A percentile compares a stretch with the other conserved stretches of the same genome.
Evolutionary conservation across 2,113 vertebrate species (phyloP).

Genomic region (Platysteira castanea): DNA sequence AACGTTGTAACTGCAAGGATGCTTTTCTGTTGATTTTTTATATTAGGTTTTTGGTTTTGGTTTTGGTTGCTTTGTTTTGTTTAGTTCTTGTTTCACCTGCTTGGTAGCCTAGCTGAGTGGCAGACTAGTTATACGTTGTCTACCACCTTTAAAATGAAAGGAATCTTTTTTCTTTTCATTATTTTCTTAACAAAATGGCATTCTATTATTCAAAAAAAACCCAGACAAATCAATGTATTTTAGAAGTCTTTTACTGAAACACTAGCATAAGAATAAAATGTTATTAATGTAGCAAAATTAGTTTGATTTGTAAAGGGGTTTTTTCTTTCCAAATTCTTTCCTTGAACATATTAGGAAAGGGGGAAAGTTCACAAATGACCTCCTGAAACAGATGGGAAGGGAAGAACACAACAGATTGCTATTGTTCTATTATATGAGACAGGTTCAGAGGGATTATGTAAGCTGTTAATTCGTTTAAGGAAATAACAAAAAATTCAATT

Average conservation of each 20-base stretch:
- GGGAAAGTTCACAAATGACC: background rate
- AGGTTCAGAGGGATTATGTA: background rate
- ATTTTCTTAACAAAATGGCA: background rate
- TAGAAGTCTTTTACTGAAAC: background rate
- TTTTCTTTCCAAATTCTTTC: background rate
- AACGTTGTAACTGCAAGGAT: background rate
- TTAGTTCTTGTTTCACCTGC: background rate
- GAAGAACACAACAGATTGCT: background rate
- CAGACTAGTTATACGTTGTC: background rate
- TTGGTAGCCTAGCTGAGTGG: background rate
- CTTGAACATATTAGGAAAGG: background rate
- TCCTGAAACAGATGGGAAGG: background rate
- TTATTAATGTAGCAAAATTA: background rate
- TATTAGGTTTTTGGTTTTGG: too few relatives aligned
- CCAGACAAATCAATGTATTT: background rate
- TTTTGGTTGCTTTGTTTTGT: background rate
- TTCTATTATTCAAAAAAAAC: background rate
- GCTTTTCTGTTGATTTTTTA: background rate
- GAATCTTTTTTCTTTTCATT: background rate
- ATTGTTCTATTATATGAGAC: background rate
- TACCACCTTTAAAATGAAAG: background rate
- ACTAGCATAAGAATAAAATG: background rate
- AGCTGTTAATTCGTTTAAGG: background rate
- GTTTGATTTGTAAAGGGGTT: background rate
- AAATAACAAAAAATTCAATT: background rate